Evolutionary conservation across 2,113 vertebrate species (phyloP).

Genomic region (Eolophus roseicapilla): DNA sequence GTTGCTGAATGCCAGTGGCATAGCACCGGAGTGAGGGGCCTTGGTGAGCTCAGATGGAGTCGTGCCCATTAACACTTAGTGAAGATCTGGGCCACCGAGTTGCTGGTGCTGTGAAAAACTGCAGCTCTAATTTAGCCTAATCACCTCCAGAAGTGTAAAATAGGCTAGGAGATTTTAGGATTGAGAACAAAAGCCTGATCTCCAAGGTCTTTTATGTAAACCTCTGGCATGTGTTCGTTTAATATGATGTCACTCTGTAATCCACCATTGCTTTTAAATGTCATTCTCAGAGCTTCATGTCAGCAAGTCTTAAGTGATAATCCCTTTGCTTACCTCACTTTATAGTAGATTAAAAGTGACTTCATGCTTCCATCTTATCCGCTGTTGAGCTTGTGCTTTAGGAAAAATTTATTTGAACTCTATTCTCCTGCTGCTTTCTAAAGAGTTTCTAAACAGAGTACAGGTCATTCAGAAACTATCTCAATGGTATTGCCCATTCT

Average conservation of each 20-base stretch:
- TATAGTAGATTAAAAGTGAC: slow-evolving; percentile 63
- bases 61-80: neutral
- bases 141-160: neutral
- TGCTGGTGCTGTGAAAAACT: neutral
- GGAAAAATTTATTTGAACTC: slow-evolving; percentile 50
- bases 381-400: slow-evolving; percentile 38
- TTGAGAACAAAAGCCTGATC: slow-evolving; percentile 33
- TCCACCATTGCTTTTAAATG: slow-evolving; percentile 66
- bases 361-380: slow-evolving; percentile 58
- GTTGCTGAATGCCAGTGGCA: neutral
- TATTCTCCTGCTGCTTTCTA: slow-evolving; percentile 30
- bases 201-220: slow-evolving; percentile 53
- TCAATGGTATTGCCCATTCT: slow-evolving; percentile 15
- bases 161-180: neutral
- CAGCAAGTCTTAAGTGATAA: slow-evolving; percentile 62
- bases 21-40: neutral
- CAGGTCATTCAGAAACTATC: neutral
- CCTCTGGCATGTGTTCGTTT: slow-evolving; percentile 54
- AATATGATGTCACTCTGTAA: slow-evolving; percentile 61
- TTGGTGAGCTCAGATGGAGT: neutral
- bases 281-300: slow-evolving; percentile 61
- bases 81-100: neutral
- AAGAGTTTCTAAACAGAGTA: slow-evolving; percentile 39
- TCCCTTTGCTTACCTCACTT: slow-evolving; percentile 66
- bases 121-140: neutral